These are phyloP conservation scores for Eupithecia tripunctaria DNA, from an alignment of 2,888 invertebrate genomes.

Conservation along the genomic window DNA sequence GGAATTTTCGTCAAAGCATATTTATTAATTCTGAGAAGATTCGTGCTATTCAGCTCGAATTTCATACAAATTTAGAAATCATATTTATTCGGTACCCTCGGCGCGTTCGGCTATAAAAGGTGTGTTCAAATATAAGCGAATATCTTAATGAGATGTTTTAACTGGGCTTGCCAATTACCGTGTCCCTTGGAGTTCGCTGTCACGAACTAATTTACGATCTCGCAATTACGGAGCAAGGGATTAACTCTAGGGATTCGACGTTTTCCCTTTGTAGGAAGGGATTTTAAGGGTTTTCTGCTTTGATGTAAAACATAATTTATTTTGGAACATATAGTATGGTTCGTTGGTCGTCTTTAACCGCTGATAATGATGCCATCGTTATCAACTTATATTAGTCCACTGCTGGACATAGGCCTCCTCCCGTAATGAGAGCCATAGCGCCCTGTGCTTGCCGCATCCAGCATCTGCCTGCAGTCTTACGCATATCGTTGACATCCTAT, in stretches of 20 bases:
- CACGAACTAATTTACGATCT: conserved; percentile 47
- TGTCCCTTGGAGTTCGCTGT: conserved; percentile 43
- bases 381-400: too few relatives aligned
- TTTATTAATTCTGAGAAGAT: too few relatives aligned
- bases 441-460: too few relatives aligned
- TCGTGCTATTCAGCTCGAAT: too few relatives aligned
- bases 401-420: too few relatives aligned
- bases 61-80: background rate
- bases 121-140: background rate
- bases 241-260: conserved; percentile 18
- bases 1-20: too few relatives aligned
- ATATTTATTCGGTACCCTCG: background rate
- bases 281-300: background rate
- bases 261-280: background rate
- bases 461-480: too few relatives aligned
- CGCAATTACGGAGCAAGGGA: conserved; percentile 30
- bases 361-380: too few relatives aligned
- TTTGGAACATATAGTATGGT: background rate
- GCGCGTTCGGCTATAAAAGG: background rate
- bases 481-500: too few relatives aligned
- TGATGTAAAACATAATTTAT: background rate
- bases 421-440: too few relatives aligned
- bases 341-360: too few relatives aligned
- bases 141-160: conserved; percentile 47
- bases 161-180: conserved; percentile 54